Evolutionary conservation across 2,113 vertebrate genomes (phyloP).

Genomic region (Trematocara unimaculatum): DNA sequence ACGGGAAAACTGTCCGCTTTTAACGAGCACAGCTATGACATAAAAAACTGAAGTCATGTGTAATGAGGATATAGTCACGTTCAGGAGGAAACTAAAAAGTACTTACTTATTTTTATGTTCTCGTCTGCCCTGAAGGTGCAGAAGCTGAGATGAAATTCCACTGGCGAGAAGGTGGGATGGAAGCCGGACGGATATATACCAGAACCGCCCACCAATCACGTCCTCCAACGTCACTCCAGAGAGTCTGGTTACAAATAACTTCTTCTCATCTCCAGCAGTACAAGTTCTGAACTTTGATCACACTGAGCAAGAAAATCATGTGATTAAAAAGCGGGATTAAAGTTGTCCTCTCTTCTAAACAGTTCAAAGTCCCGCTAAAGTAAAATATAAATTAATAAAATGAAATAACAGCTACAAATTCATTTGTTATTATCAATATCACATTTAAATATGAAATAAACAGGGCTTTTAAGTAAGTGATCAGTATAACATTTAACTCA

Average conservation of each 20-base stretch:
- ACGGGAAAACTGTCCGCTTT: background rate
- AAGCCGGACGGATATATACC: slow-evolving; percentile 76
- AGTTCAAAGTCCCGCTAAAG: background rate
- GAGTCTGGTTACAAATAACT: slow-evolving; percentile 54
- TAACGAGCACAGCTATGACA: background rate
- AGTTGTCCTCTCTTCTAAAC: background rate
- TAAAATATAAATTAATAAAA: background rate
- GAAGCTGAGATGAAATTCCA: slow-evolving; percentile 82
- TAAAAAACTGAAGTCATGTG: background rate
- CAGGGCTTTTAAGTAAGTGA: background rate
- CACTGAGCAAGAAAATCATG: background rate
- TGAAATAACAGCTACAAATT: background rate
- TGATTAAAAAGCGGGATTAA: background rate
- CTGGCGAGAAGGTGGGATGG: slow-evolving; percentile 78
- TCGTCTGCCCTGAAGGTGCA: slow-evolving; percentile 82
- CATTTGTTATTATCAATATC: background rate
- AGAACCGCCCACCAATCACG: slow-evolving; percentile 78
- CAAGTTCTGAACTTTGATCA: background rate
- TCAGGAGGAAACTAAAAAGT: background rate
- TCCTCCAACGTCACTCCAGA: slow-evolving; percentile 70
- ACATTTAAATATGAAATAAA: background rate
- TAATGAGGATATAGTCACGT: accelerated
- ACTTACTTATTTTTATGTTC: slow-evolving; percentile 81
- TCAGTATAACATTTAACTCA: background rate
- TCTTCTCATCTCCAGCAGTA: background rate